These are phyloP conservation scores for Danionella cerebrum DNA, from an alignment of 2,113 vertebrate species.

Conservation along the genomic window DNA sequence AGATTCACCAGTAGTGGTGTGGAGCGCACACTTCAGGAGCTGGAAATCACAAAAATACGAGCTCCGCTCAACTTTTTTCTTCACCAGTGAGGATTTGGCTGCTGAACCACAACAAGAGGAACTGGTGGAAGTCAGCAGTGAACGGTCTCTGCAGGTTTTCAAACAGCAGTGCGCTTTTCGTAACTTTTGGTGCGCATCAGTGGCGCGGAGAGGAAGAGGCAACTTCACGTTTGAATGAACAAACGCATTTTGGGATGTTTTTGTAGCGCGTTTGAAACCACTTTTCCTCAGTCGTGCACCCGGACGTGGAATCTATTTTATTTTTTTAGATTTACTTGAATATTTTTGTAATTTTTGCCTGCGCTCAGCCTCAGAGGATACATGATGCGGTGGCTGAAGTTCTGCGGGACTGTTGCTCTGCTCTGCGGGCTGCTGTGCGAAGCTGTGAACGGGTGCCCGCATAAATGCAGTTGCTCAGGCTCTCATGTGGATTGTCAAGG, in stretches of 20 bases:
- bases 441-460: constrained; percentile 77
- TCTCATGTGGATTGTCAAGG: constrained; percentile 96
- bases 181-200: constrained; percentile 22
- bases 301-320: too few relatives aligned
- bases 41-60: constrained; percentile 36
- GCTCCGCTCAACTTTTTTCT: constrained; percentile 20
- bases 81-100: constrained; percentile 14
- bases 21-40: constrained; percentile 62
- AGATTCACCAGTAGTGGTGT: constrained; percentile 62
- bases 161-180: neutral
- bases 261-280: constrained; percentile 41
- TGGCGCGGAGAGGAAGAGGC: constrained; percentile 22
- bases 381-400: constrained; percentile 51
- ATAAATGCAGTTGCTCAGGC: constrained; percentile 93
- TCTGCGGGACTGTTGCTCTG: constrained; percentile 59
- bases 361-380: constrained; percentile 52
- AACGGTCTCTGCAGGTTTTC: neutral
- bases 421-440: constrained; percentile 62
- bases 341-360: constrained; percentile 48
- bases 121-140: neutral
- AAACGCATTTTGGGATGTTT: constrained; percentile 23
- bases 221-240: constrained; percentile 24
- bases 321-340: neutral
- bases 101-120: neutral
- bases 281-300: too few relatives aligned